Evolutionary conservation across 2,797 vertebrate species (phyloP), one percentile per base, ranked within the genome.

Genomic region (Pogonophryne albipinna): DNA sequence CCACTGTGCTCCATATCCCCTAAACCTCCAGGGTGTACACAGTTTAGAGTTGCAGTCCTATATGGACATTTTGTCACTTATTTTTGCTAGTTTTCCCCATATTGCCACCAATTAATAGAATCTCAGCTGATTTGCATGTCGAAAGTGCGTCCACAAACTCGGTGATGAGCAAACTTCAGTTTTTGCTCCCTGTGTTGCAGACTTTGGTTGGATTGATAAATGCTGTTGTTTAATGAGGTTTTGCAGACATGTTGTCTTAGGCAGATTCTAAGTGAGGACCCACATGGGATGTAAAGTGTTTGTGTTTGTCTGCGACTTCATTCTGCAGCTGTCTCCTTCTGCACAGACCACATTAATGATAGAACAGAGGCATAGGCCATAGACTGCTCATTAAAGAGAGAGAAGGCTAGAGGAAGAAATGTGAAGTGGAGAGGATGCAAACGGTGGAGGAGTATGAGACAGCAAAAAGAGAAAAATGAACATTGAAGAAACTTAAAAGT

Each of bases 271-370:
- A 83, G 64, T 76, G 71, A 51, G 55, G 68, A 61, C 53, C 42
- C 71, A 69, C 70, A 62, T 78, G 76, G 66, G 78, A 79, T 56
- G 60, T 42, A 15, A 52, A 59, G 14, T 69, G 59, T 64, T 44
- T 82, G 59, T 69, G 66, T 74, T 47, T 69, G 71, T 79, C 60
- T 73, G 57, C 52, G 68, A 68, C 65, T 86, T 80, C 41, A 74
- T 86, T 83, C 78, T 84, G 71, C 78, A 84, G 88, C 77, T 75
- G 82, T 74, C 62, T 87, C 64, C 52, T 63, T 78, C 57, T 79
- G 79, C 80, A 74, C 78, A 80, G 76, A 68, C 74, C 80, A 75
- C 79, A 85, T 83, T 83, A 85, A 91, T 83, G 82, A 80, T 85
- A 83, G 76, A 89, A 88, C 76, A 86, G 80, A 86, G 66, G 75